A percentile compares a stretch with the other conserved stretches of the same genome.
Conservation (phyloP, 2,888 invertebrate genomes). For the Caenorhabditis sp. region DNA sequence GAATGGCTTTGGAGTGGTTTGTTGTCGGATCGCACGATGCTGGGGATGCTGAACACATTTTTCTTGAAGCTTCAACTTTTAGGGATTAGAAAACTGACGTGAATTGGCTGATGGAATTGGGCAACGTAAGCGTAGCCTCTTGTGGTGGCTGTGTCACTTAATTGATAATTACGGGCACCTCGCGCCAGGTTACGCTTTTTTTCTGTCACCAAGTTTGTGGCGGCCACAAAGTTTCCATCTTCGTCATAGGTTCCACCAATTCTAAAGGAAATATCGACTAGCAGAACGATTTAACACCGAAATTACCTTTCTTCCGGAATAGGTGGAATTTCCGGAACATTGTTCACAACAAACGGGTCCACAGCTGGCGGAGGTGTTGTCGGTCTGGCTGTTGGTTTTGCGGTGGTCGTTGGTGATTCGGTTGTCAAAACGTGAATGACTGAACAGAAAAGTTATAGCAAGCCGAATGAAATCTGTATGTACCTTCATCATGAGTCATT, state of each 20-base stretch:
- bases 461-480: background rate
- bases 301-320: constrained; percentile 55
- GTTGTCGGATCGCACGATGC: constrained; percentile 36
- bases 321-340: constrained; percentile 52
- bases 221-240: constrained; percentile 58
- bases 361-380: constrained; percentile 48
- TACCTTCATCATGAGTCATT: constrained; percentile 59
- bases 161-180: constrained; percentile 53
- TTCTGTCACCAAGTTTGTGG: constrained; percentile 30
- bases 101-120: constrained; percentile 54
- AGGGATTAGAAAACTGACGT: constrained; percentile 18
- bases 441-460: background rate
- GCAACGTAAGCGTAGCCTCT: constrained; percentile 44
- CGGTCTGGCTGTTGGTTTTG: constrained; percentile 48
- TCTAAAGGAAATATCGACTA: constrained; percentile 11
- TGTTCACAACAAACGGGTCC: constrained; percentile 41
- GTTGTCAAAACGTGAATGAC: constrained; percentile 55
- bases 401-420: constrained; percentile 48
- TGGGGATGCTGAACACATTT: constrained; percentile 30
- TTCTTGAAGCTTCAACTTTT: background rate
- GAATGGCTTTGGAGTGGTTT: constrained; percentile 34
- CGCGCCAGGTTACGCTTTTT: constrained; percentile 48
- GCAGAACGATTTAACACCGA: too few species aligned
- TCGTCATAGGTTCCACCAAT: constrained; percentile 58
- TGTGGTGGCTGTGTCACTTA: constrained; percentile 30